These are phyloP conservation scores for Beris chalybata DNA, from an alignment of 2,888 invertebrate genomes.

Conservation along the genomic window DNA sequence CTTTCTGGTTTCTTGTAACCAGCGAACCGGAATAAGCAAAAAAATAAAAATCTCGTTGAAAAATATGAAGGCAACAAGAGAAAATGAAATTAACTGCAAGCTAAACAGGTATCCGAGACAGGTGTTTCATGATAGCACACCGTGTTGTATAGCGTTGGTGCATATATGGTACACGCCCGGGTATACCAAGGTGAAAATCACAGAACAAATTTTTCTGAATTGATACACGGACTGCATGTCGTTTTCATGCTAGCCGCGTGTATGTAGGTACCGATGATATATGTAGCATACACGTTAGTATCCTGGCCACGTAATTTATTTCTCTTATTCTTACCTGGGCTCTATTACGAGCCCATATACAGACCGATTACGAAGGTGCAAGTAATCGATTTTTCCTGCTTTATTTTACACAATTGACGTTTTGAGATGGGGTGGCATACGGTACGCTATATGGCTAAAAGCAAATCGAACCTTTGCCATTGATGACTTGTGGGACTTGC, in stretches of 20 bases:
- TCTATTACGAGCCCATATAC: conserved; percentile 4
- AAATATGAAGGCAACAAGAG: conserved; percentile 19
- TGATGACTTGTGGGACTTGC: conserved; percentile 21
- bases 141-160: too few relatives aligned
- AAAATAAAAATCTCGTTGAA: not conserved
- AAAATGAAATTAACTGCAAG: conserved; percentile 29
- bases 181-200: conserved; percentile 24
- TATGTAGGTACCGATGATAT: not conserved
- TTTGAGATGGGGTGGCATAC: conserved; percentile 13
- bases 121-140: conserved; percentile 11
- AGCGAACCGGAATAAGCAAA: too few relatives aligned
- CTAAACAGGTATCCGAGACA: conserved; percentile 27
- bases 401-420: conserved; percentile 5
- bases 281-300: not conserved
- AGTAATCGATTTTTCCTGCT: conserved; percentile 29
- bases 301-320: conserved; percentile 29
- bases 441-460: not conserved
- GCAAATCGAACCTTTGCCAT: not conserved
- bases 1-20: too few relatives aligned
- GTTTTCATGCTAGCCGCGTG: not conserved
- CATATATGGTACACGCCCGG: not conserved
- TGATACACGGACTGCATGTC: conserved; percentile 11
- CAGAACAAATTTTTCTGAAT: conserved; percentile 27
- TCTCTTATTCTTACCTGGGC: conserved; percentile 2
- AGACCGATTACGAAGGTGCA: conserved; percentile 20